Conservation (phyloP, 2,888 invertebrate species). For the Dasysyrphus tricinctus region DNA sequence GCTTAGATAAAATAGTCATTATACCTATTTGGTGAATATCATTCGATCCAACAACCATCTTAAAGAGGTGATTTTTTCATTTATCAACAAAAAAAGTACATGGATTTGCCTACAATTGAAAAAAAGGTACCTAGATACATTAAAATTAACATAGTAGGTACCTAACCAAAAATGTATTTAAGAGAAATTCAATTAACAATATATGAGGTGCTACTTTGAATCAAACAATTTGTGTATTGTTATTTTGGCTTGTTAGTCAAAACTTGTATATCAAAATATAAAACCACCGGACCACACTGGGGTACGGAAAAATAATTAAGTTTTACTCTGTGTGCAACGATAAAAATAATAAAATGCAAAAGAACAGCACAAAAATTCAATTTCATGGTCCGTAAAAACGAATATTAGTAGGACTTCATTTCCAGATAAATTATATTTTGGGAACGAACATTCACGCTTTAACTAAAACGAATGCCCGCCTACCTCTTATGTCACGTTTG, state of each 20-base stretch:
- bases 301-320: slow-evolving; percentile 55
- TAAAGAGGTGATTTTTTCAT: background rate
- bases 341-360: slow-evolving; percentile 64
- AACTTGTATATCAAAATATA: slow-evolving; percentile 26
- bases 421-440: slow-evolving; percentile 65
- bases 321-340: slow-evolving; percentile 50
- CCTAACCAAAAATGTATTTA: slow-evolving; percentile 3
- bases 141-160: background rate
- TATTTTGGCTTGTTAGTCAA: slow-evolving; percentile 29
- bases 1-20: background rate
- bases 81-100: background rate
- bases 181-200: slow-evolving; percentile 35
- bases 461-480: slow-evolving; percentile 57
- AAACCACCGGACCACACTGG: slow-evolving; percentile 2
- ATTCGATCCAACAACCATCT: background rate
- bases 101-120: background rate
- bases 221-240: slow-evolving; percentile 25
- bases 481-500: slow-evolving; percentile 68
- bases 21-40: background rate
- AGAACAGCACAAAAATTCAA: slow-evolving; percentile 61
- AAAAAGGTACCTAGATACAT: background rate
- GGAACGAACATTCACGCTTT: slow-evolving; percentile 50
- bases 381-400: slow-evolving; percentile 68
- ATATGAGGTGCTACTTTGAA: slow-evolving; percentile 36
- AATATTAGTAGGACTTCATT: slow-evolving; percentile 69